phyloP scores from a whole-genome alignment of 2,797 vertebrate genomes.

The Momotus momota region DNA sequence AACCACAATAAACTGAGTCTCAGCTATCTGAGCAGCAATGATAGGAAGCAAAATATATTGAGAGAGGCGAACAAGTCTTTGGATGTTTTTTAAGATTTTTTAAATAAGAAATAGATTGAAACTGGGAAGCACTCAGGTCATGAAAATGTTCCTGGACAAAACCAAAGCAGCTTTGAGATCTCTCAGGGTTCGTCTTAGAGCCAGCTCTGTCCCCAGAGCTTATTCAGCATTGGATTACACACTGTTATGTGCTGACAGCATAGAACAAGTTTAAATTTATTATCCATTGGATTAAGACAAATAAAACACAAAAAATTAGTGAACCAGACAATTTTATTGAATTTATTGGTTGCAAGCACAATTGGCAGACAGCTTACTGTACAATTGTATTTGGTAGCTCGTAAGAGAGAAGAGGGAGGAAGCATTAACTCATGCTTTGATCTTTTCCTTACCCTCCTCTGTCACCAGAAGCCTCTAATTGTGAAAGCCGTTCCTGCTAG shows the following conservation, averaged over 20 bases:
- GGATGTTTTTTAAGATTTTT: background rate
- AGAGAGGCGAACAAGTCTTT: background rate
- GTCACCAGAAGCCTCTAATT: background rate
- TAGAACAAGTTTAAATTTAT: constrained; percentile 19
- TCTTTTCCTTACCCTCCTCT: constrained; percentile 26
- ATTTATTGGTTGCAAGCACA: background rate
- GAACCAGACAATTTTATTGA: background rate
- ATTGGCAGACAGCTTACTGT: background rate
- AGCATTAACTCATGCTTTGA: constrained; percentile 39
- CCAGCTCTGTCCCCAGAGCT: background rate
- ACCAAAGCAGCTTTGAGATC: background rate
- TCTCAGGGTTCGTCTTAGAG: background rate
- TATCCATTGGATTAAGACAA: constrained; percentile 40
- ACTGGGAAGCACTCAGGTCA: background rate
- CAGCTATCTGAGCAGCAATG: background rate
- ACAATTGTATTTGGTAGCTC: background rate
- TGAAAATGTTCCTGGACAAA: background rate
- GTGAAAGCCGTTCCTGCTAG: constrained; percentile 25
- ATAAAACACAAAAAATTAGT: constrained; percentile 18
- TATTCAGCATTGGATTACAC: background rate
- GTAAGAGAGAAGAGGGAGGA: background rate
- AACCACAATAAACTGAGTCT: background rate
- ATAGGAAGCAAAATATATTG: background rate
- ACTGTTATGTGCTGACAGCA: background rate
- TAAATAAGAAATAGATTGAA: background rate